phyloP scores from a whole-genome alignment of 2,797 vertebrate species.

The Propithecus deckenii region DNA sequence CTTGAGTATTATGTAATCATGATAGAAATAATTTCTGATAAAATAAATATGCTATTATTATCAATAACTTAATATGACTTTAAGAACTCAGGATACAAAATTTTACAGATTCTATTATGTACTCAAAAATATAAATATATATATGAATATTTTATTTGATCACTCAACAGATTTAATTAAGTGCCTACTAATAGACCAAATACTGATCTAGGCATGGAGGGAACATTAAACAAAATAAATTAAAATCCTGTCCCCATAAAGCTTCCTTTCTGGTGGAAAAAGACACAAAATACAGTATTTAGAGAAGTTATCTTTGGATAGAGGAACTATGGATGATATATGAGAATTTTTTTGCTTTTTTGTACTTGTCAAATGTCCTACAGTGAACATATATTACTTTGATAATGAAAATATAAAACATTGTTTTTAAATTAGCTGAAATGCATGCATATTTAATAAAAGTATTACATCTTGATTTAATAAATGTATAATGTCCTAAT shows the following conservation, averaged over 20 bases:
- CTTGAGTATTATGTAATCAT: not conserved
- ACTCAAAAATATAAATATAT: not conserved
- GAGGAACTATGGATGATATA: not conserved
- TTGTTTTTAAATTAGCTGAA: conserved; percentile 61
- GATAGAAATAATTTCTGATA: not conserved
- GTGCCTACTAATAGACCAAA: not conserved
- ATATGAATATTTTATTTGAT: not conserved
- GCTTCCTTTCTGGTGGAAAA: not conserved
- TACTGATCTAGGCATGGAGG: not conserved
- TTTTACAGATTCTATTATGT: not conserved
- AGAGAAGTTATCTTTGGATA: not conserved
- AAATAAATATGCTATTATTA: not conserved
- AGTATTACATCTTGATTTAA: conserved; percentile 43
- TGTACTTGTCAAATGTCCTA: not conserved
- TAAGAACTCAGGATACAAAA: not conserved
- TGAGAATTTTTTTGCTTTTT: not conserved
- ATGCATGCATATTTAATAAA: conserved; percentile 59
- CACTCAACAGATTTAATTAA: not conserved
- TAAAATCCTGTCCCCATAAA: not conserved
- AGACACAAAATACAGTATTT: not conserved
- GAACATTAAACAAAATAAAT: conserved; percentile 26
- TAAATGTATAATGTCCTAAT: conserved; percentile 59
- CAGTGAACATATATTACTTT: conserved; percentile 6
- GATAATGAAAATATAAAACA: conserved; percentile 52
- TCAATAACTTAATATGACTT: not conserved